Evolutionary conservation across 2,797 vertebrate species (phyloP).

Genomic region (Thalassophryne amazonica): DNA sequence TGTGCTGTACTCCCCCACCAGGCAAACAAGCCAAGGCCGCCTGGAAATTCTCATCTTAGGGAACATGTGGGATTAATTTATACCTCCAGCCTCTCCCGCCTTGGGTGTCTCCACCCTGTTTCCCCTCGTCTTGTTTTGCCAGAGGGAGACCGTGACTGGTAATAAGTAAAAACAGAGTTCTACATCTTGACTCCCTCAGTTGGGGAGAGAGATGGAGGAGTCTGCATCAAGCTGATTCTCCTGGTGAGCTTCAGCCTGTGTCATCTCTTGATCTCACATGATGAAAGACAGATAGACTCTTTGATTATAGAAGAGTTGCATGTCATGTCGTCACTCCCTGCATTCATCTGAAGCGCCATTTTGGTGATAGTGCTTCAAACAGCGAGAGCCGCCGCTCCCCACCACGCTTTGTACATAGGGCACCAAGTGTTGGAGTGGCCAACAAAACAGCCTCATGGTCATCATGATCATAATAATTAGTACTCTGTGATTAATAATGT

Average conservation of each 20-base stretch:
- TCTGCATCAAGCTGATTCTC: conserved; percentile 5
- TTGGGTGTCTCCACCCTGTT: conserved; percentile 68
- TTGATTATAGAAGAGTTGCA: too few species aligned
- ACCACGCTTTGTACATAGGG: too few species aligned
- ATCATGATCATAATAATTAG: too few species aligned
- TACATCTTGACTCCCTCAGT: conserved; percentile 29
- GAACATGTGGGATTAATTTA: conserved; percentile 80
- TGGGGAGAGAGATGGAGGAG: conserved; percentile 24
- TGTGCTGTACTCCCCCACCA: conserved; percentile 23
- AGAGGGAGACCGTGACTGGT: conserved; percentile 52
- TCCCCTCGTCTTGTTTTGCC: conserved; percentile 61
- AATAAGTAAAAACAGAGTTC: conserved; percentile 65
- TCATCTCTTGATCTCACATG: conserved; percentile 10
- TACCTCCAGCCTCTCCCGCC: conserved; percentile 67
- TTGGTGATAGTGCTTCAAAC: too few species aligned
- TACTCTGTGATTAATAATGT: too few species aligned
- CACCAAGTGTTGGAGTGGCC: too few species aligned
- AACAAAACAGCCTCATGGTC: too few species aligned
- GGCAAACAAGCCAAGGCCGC: conserved; percentile 14
- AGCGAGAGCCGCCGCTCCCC: too few species aligned
- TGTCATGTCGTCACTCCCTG: too few species aligned
- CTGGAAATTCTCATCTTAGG: conserved; percentile 56
- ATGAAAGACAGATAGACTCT: conserved; percentile 8
- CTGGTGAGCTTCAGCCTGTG: not conserved
- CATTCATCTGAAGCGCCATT: too few species aligned